phyloP scores from a whole-genome alignment of 92 coral and sea anemone genomes.

The Palythoa caribaeorum region DNA sequence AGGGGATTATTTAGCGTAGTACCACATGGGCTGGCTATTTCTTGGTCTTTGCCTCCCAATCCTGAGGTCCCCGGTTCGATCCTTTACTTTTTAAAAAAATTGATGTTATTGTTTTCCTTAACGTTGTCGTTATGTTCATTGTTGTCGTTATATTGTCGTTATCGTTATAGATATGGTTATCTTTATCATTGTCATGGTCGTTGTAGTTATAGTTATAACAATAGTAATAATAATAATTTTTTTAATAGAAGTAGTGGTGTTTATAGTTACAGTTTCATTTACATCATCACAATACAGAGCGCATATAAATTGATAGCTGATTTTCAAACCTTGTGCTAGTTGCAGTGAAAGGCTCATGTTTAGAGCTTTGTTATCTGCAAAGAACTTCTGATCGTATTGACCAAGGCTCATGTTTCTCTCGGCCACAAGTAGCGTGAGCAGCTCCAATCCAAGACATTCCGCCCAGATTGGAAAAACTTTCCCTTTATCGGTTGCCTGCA shows the following conservation, averaged over 20 bases:
- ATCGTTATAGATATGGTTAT: background rate
- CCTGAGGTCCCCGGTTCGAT: too few species aligned
- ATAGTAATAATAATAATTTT: too few species aligned
- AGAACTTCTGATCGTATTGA: conserved; percentile 22
- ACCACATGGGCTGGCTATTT: too few species aligned
- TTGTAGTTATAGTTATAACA: too few species aligned
- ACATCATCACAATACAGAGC: background rate
- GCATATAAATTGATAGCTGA: background rate
- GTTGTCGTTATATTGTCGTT: background rate
- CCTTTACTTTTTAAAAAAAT: too few species aligned
- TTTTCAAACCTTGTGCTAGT: background rate
- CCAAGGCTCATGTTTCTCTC: conserved; percentile 35
- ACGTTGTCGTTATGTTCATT: too few species aligned
- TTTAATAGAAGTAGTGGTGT: too few species aligned
- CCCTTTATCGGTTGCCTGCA: conserved; percentile 23
- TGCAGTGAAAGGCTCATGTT: conserved; percentile 8
- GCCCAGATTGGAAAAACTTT: conserved; percentile 34
- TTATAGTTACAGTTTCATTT: background rate
- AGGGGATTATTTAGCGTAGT: too few species aligned
- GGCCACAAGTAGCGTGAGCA: conserved; percentile 13
- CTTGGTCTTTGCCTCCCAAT: too few species aligned
- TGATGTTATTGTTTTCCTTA: too few species aligned
- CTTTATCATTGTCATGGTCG: too few species aligned
- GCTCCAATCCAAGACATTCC: conserved; percentile 40
- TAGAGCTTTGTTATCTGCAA: background rate